phyloP scores from a whole-genome alignment of 2,113 vertebrate genomes.

The Acanthisitta chloris region DNA sequence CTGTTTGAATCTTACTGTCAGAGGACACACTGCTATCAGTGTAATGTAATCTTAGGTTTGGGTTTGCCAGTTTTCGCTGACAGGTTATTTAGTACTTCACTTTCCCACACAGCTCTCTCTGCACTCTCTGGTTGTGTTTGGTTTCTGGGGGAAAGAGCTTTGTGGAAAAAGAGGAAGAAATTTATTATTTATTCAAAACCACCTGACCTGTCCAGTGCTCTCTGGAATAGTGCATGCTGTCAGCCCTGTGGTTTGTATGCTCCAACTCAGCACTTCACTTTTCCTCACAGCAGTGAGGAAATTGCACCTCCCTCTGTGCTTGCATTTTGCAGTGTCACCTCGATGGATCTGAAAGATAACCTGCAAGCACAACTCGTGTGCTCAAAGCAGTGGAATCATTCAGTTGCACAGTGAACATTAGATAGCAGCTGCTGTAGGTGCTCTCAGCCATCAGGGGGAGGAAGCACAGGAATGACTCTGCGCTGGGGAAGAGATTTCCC shows the following conservation, averaged over 20 bases:
- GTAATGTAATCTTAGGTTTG: background rate
- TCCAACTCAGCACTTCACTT: background rate
- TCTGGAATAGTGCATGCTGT: background rate
- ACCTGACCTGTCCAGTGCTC: too few species aligned
- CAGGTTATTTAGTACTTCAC: background rate
- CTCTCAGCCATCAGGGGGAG: background rate
- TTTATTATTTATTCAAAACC: background rate
- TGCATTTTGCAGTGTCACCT: background rate
- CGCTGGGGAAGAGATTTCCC: background rate
- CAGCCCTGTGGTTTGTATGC: background rate
- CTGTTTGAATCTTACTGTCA: background rate
- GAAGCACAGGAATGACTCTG: background rate
- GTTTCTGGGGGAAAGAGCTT: background rate
- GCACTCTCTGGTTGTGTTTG: background rate
- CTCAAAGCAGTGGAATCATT: background rate
- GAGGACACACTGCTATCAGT: background rate
- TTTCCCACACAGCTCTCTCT: background rate
- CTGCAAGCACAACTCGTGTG: background rate
- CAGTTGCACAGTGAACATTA: rapidly evolving
- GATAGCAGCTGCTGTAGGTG: background rate
- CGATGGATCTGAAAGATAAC: background rate
- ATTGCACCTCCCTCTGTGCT: too few species aligned
- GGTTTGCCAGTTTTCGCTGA: background rate
- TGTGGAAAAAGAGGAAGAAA: background rate
- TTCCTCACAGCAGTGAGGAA: background rate